Conservation (phyloP, 2,888 invertebrate genomes). For the Girardia tigrina region DNA sequence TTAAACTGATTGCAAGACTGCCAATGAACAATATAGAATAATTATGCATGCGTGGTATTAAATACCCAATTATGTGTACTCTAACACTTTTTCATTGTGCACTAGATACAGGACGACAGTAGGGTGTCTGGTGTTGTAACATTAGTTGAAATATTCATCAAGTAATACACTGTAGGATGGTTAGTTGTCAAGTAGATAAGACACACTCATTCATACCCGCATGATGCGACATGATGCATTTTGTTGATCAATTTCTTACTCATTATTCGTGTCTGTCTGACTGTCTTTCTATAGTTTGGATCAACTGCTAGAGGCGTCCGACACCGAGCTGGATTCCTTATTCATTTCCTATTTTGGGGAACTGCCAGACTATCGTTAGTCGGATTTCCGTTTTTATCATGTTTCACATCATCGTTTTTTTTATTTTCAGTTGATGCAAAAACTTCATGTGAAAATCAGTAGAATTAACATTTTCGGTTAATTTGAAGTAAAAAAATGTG, state of each 20-base stretch:
- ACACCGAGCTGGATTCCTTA: background rate
- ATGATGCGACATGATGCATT: too few relatives aligned
- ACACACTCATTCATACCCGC: background rate
- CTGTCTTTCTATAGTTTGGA: background rate
- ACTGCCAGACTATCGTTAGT: background rate
- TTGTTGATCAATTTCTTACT: background rate
- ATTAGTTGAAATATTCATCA: background rate
- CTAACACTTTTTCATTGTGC: background rate
- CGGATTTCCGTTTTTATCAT: background rate
- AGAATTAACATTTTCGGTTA: too few relatives aligned
- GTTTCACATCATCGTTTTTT: background rate
- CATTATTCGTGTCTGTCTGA: background rate
- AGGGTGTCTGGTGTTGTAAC: background rate
- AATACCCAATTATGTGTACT: background rate
- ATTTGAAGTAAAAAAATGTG: background rate
- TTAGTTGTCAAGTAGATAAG: background rate
- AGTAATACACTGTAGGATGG: background rate
- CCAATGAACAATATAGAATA: background rate
- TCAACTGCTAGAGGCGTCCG: background rate
- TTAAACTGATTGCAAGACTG: background rate
- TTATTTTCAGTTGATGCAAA: background rate
- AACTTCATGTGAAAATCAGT: background rate
- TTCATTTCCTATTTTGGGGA: background rate
- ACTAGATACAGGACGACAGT: background rate
- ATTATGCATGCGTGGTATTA: background rate